A percentile compares a stretch with the other conserved stretches of the same genome.
Conservation (phyloP, 2,797 vertebrate species). For the Characodon lateralis region DNA sequence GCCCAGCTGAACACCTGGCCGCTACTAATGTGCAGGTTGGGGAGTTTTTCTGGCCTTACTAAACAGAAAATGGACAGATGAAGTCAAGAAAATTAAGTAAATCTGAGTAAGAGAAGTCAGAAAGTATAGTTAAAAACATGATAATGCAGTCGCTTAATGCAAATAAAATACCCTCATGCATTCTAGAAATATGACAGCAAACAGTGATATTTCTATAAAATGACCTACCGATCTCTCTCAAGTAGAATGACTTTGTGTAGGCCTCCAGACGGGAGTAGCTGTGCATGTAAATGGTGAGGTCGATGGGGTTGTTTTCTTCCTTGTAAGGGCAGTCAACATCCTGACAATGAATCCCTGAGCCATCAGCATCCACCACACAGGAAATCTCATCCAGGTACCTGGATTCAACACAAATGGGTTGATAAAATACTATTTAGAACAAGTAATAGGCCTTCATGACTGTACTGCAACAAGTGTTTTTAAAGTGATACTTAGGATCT, state of each 20-base stretch:
- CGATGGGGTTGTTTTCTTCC: constrained; percentile 66
- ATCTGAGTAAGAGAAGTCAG: background rate
- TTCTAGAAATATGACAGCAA: background rate
- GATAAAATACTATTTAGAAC: background rate
- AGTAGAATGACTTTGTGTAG: constrained; percentile 63
- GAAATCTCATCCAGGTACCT: constrained; percentile 44
- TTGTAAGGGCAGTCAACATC: constrained; percentile 44
- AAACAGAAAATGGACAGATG: background rate
- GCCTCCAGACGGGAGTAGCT: constrained; percentile 56
- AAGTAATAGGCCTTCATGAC: background rate
- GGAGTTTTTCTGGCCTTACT: constrained; percentile 73
- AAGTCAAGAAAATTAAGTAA: background rate
- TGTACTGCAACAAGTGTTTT: no score
- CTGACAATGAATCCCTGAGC: constrained; percentile 54
- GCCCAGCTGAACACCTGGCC: constrained; percentile 66
- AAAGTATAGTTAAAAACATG: background rate
- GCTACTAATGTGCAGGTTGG: constrained; percentile 31
- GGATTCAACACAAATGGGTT: constrained; percentile 13
- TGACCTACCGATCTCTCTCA: constrained; percentile 70
- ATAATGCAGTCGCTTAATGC: background rate
- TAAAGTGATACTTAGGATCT: background rate
- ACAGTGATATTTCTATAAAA: background rate
- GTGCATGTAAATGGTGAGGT: constrained; percentile 57
- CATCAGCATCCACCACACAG: constrained; percentile 58
- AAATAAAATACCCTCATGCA: background rate